Conservation (phyloP, 2,888 invertebrate species). For the Eucera pruinosa region DNA sequence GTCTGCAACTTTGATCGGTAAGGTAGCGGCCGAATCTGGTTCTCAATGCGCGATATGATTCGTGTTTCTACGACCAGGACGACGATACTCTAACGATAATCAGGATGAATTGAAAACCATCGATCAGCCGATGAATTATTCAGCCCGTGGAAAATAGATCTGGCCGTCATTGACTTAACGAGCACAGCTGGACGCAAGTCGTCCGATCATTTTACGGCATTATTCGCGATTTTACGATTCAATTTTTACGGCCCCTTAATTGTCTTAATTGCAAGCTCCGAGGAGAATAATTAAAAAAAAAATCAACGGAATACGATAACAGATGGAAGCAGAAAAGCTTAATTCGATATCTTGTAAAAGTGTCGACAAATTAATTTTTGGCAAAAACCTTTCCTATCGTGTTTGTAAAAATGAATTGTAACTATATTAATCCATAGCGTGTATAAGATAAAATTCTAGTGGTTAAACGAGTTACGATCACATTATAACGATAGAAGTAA, state of each 20-base stretch:
- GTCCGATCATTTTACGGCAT: neutral
- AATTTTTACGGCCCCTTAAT: neutral
- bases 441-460: no score
- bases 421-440: no score
- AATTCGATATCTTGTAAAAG: neutral
- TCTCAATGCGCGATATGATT: slow-evolving; percentile 40
- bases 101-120: neutral
- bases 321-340: neutral
- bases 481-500: no score
- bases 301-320: neutral
- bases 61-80: neutral
- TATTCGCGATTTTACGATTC: neutral
- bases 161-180: neutral
- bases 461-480: no score
- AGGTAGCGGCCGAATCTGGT: slow-evolving; percentile 52
- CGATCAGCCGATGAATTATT: slow-evolving; percentile 21
- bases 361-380: neutral
- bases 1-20: slow-evolving; percentile 55
- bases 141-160: neutral
- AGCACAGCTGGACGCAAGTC: neutral
- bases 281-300: neutral
- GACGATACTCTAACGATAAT: slow-evolving; percentile 20
- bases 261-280: neutral
- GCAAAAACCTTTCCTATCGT: no score
- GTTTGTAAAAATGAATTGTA: no score